Conservation (phyloP, 2,888 invertebrate genomes). For the Drosophila acutilabella region DNA sequence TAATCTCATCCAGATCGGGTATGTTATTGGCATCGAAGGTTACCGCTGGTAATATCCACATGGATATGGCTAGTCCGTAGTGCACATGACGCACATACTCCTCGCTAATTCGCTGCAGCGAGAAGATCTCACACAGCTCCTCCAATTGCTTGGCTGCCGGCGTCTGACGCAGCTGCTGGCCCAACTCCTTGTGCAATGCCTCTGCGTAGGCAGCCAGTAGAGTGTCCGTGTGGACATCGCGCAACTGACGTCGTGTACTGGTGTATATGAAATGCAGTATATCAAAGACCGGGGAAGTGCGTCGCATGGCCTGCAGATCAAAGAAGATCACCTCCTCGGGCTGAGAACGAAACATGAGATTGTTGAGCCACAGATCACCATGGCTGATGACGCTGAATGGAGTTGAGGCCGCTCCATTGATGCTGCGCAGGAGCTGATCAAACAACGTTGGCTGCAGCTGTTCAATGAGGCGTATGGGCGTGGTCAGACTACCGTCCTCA, state of each 20-base stretch:
- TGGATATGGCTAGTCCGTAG: constrained; percentile 82
- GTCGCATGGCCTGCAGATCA: constrained; percentile 84
- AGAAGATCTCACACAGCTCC: constrained; percentile 69
- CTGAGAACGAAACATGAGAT: constrained; percentile 81
- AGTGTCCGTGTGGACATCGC: constrained; percentile 74
- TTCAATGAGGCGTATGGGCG: constrained; percentile 78
- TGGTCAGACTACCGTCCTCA: constrained; percentile 75
- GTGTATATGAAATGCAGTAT: constrained; percentile 84
- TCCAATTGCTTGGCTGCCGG: constrained; percentile 48
- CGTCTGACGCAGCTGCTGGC: constrained; percentile 65
- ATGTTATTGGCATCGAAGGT: constrained; percentile 83
- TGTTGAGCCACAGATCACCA: constrained; percentile 84
- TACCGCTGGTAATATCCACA: constrained; percentile 84
- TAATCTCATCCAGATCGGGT: constrained; percentile 82
- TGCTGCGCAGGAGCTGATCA: constrained; percentile 67
- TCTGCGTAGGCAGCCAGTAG: constrained; percentile 80
- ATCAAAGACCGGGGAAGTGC: constrained; percentile 83
- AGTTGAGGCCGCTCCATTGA: constrained; percentile 63
- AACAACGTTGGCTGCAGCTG: constrained; percentile 74
- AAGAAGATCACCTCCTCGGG: constrained; percentile 80
- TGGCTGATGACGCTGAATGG: constrained; percentile 82
- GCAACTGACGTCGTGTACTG: constrained; percentile 81
- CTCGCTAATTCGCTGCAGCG: constrained; percentile 75
- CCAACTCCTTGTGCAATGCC: constrained; percentile 70
- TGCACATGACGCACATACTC: constrained; percentile 80